These are phyloP conservation scores for Pseudeuparius sepicola DNA, from an alignment of 2,888 invertebrate species.

Conservation along the genomic window DNA sequence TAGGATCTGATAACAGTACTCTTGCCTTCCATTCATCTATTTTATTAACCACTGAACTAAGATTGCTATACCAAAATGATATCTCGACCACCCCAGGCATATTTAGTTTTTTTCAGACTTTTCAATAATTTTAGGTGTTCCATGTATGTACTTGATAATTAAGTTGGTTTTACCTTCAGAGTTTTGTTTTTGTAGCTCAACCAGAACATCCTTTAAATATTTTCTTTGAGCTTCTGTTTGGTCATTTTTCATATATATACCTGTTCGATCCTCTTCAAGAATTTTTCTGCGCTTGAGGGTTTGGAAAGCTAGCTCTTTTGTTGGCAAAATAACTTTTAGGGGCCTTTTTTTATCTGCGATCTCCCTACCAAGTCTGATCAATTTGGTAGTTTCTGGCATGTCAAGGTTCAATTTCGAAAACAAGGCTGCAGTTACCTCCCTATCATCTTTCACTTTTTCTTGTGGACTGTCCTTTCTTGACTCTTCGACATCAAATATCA, in stretches of 20 bases:
- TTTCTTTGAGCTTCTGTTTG: slow-evolving; percentile 7
- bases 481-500: neutral
- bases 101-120: too few relatives aligned
- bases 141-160: slow-evolving; percentile 4
- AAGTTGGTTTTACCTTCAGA: slow-evolving; percentile 1
- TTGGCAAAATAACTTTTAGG: slow-evolving; percentile 1
- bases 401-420: too few relatives aligned
- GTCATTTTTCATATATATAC: slow-evolving; percentile 4
- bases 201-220: slow-evolving; percentile 5
- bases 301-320: neutral
- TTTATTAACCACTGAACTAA: slow-evolving; percentile 6
- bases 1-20: too few relatives aligned
- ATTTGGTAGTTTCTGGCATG: slow-evolving; percentile 3
- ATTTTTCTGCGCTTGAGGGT: slow-evolving; percentile 4
- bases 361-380: neutral
- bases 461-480: neutral
- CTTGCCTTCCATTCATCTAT: too few relatives aligned
- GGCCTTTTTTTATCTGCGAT: slow-evolving; percentile 1
- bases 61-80: slow-evolving; percentile 6
- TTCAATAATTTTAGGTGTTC: too few relatives aligned
- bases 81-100: too few relatives aligned
- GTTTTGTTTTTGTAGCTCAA: slow-evolving; percentile 5
- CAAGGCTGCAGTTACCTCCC: neutral
- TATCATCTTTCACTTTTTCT: slow-evolving; percentile 3
- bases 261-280: slow-evolving; percentile 6